Evolutionary conservation across 2,113 vertebrate genomes (phyloP).

Genomic region (Nymphicus hollandicus): DNA sequence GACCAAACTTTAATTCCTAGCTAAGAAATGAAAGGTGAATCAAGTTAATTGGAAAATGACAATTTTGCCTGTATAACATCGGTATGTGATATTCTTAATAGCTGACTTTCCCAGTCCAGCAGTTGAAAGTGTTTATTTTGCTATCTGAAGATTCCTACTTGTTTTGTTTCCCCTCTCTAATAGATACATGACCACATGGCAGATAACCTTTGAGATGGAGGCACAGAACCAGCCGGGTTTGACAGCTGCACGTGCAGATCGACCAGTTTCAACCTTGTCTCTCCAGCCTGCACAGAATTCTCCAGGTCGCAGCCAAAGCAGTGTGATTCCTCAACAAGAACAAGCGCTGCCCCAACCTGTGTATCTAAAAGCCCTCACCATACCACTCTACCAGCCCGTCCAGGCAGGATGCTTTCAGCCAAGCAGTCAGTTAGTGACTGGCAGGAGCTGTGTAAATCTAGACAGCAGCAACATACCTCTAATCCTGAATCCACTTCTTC

Average conservation of each 20-base stretch:
- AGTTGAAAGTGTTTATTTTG: not conserved
- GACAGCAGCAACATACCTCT: slow-evolving; percentile 55
- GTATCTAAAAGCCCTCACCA: slow-evolving; percentile 83
- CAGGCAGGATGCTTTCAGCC: slow-evolving; percentile 62
- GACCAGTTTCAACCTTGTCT: not conserved
- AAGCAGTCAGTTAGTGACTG: not conserved
- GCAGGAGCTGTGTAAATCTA: slow-evolving; percentile 33
- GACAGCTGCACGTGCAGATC: not conserved
- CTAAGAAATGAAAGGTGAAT: not conserved
- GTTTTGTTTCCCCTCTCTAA: not conserved
- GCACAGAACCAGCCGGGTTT: not conserved
- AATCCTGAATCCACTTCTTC: slow-evolving; percentile 64
- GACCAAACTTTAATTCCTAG: not conserved
- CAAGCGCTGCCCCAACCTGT: slow-evolving; percentile 76
- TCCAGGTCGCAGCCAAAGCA: slow-evolving; percentile 8
- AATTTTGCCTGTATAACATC: not conserved
- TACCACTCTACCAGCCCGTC: slow-evolving; percentile 72
- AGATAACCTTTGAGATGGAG: slow-evolving; percentile 63
- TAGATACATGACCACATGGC: slow-evolving; percentile 19
- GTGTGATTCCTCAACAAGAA: not conserved
- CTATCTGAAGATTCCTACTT: not conserved
- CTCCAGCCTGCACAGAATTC: not conserved
- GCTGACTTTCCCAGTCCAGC: not conserved
- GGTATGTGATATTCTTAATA: too few relatives aligned
- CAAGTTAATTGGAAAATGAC: not conserved